Evolutionary conservation across 2,113 vertebrate genomes (phyloP).

Genomic region (Vombatus ursinus): DNA sequence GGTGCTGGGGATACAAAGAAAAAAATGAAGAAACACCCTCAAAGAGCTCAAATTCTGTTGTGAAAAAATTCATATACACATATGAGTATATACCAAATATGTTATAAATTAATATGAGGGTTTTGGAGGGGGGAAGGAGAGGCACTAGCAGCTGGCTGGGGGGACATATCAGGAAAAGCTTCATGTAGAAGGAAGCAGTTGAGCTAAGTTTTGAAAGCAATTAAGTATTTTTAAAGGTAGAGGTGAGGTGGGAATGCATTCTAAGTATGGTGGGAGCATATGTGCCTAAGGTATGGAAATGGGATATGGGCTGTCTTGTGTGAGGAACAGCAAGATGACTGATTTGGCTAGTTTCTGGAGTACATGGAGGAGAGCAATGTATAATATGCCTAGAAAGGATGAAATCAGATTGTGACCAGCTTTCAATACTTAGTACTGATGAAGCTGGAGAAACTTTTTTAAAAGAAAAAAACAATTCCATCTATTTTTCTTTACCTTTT

Average conservation of each 20-base stretch:
- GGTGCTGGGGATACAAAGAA: background rate
- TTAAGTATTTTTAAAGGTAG: background rate
- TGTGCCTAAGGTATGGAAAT: background rate
- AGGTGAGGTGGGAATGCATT: background rate
- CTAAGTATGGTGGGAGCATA: background rate
- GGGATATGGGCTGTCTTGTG: fast-evolving
- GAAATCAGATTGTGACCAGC: background rate
- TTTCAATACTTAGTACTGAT: background rate
- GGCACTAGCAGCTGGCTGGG: background rate
- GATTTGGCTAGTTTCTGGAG: background rate
- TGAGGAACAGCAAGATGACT: background rate
- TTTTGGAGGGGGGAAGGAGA: background rate
- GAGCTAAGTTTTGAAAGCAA: background rate
- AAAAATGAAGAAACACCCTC: background rate
- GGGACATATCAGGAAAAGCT: background rate
- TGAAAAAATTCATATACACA: background rate
- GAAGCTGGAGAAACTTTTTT: background rate
- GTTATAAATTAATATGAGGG: background rate
- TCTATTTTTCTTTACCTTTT: background rate
- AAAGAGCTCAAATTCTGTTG: background rate
- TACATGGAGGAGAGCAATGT: background rate
- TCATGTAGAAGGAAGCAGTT: background rate
- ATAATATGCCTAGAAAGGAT: background rate
- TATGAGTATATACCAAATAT: background rate
- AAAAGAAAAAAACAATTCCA: background rate